Conservation (phyloP, 2,888 invertebrate species). For the Netelia inedita region DNA sequence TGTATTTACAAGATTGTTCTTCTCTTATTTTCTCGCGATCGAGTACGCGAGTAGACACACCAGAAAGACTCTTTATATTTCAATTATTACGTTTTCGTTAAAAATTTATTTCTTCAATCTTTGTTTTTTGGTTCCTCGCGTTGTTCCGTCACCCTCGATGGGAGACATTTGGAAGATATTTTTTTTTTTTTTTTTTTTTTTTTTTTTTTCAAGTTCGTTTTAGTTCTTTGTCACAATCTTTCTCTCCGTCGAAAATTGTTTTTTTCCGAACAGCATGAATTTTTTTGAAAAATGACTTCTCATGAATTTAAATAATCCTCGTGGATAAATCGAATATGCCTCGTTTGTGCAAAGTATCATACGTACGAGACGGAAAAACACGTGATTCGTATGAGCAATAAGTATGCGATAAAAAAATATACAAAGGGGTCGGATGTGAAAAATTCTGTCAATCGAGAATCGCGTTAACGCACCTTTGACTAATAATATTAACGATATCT, state of each 20-base stretch:
- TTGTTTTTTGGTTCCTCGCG: slow-evolving; percentile 2
- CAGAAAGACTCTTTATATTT: background rate
- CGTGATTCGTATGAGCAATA: background rate
- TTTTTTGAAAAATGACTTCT: background rate
- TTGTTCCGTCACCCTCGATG: background rate
- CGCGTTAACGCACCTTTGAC: slow-evolving; percentile 78
- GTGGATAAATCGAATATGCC: background rate
- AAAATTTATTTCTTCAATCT: background rate
- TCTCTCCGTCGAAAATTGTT: background rate
- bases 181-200: background rate
- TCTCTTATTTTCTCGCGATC: background rate
- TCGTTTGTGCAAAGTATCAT: slow-evolving; percentile 5
- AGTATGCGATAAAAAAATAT: background rate
- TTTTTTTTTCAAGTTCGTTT: background rate
- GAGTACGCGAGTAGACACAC: background rate
- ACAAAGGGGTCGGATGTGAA: slow-evolving; percentile 74
- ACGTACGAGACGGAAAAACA: background rate
- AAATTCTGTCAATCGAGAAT: slow-evolving; percentile 80
- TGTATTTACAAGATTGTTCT: background rate
- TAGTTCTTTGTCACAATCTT: slow-evolving; percentile 16
- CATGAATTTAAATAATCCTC: background rate
- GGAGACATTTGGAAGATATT: slow-evolving; percentile 7
- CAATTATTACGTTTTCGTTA: background rate
- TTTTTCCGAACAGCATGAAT: background rate
- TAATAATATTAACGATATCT: slow-evolving; percentile 82